Percentiles rank a stretch among this genome's conserved stretches.
Evolutionary conservation across 1,140 invertebrate genomes (phyloP).

Genomic region (Drosophila novamexicana): DNA sequence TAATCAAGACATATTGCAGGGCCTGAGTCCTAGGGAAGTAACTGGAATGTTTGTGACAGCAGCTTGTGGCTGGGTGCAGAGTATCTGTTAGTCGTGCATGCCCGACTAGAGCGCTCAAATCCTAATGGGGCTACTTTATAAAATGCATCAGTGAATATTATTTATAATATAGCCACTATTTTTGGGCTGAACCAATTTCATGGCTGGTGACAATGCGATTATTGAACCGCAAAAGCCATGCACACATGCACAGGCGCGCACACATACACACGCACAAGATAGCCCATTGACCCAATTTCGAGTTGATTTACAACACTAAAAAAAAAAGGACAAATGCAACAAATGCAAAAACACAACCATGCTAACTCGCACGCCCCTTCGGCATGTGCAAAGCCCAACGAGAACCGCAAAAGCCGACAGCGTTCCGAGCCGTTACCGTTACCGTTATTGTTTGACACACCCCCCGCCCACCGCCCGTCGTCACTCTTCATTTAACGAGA

Average conservation of each 20-base stretch:
- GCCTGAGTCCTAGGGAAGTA: too few relatives aligned
- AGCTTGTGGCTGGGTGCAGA: neutral
- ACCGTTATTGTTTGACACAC: constrained; percentile 23
- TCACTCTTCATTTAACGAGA: neutral
- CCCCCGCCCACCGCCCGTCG: neutral
- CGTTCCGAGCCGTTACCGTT: constrained; percentile 31
- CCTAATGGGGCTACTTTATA: neutral
- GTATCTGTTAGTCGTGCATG: neutral
- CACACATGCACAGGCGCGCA: constrained; percentile 11
- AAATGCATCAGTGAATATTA: constrained; percentile 5
- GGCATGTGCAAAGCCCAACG: constrained; percentile 10
- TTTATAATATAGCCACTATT: neutral
- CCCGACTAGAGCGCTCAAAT: too few relatives aligned
- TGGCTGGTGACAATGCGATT: constrained; percentile 54
- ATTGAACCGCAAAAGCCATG: constrained; percentile 65
- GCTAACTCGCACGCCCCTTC: constrained; percentile 37
- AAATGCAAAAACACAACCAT: constrained; percentile 28
- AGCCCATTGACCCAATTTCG: constrained; percentile 78
- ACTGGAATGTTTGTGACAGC: too few relatives aligned
- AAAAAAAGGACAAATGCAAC: constrained; percentile 34
- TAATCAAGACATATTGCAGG: too few relatives aligned
- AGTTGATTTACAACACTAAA: constrained; percentile 76
- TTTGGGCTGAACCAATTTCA: constrained; percentile 35
- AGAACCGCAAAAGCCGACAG: constrained; percentile 17
- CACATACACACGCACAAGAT: constrained; percentile 43